phyloP scores from a whole-genome alignment of 2,888 invertebrate species.

The Mamestra brassicae region DNA sequence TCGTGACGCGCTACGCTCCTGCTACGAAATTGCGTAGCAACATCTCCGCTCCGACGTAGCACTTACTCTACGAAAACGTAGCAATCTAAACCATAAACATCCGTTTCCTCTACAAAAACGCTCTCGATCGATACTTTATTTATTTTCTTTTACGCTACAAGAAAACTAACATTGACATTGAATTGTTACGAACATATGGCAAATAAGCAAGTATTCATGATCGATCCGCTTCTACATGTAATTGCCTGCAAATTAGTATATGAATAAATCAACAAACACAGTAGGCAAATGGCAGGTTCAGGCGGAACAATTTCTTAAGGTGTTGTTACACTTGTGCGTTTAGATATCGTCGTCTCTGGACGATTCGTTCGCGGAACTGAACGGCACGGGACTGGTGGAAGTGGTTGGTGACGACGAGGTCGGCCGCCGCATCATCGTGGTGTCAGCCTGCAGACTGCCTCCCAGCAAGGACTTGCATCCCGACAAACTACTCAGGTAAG shows the following conservation, averaged over 20 bases:
- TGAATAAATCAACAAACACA: background rate
- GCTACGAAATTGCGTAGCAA: constrained; percentile 49
- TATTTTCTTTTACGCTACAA: background rate
- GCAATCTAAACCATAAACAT: background rate
- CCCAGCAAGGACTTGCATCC: constrained; percentile 94
- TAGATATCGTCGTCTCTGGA: constrained; percentile 80
- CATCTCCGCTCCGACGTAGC: constrained; percentile 14
- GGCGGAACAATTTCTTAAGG: background rate
- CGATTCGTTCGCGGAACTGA: constrained; percentile 80
- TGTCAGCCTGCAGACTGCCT: constrained; percentile 97
- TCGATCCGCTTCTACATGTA: background rate
- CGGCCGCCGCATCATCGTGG: constrained; percentile 98
- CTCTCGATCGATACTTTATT: background rate
- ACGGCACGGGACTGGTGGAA: constrained; percentile 87
- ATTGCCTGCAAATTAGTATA: background rate
- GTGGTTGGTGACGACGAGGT: constrained; percentile 93
- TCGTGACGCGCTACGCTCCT: constrained; percentile 27
- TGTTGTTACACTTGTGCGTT: constrained; percentile 12
- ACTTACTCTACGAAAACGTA: background rate
- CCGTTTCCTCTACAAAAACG: background rate
- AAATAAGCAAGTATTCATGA: background rate
- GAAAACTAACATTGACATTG: constrained; percentile 6
- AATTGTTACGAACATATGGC: background rate
- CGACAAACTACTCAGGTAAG: constrained; percentile 83
- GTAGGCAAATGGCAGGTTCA: background rate